Evolutionary conservation across 2,888 invertebrate genomes (phyloP), one percentile per base, ranked within the genome.

Genomic region (Eupithecia exiguata): DNA sequence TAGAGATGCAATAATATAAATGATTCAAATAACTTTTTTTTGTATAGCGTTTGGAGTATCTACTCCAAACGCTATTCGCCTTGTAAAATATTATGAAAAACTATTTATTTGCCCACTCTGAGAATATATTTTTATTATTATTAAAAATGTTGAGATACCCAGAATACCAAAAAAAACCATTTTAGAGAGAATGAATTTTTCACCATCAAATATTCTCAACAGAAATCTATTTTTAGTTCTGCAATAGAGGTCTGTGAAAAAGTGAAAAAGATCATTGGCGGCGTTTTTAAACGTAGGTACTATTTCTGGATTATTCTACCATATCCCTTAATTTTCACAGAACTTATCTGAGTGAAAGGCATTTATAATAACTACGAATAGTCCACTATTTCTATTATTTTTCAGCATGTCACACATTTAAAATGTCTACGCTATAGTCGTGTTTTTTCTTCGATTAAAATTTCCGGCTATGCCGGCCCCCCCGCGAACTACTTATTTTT

Each of bases 121-220:
- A 58, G 5, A 58, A 30, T 62, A 16, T 16, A 1, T 43, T 43
- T 6, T 43, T 16, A 18, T 12, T 63, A 36, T n/a, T 18, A 9
- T 62, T 62, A 35, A 16, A 6, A 16, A 25, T 62, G 7, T 16
- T 25, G 25, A 35, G 62, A 16, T 62, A 7, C 62, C 5, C 25
- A 43, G 65, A 69, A 72, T 72, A n/a, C 58, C 68, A 69, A 73
- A 72, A 43, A 62, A 49, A 43, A 66, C 38, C n/a, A 49, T 49
- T 73, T 67, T 43, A 25, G 46, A 43, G 35, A 66, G n/a, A 73
- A 69, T 25, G 25, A 43, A 72, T 73, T 73, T 46, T 69, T 69
- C 12, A 46, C 49, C 21, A 35, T 7, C 7, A 68, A 68, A 68
- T 68, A 63, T 72, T 63, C 62, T 63, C 63, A 72, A 53, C 38